Evolutionary conservation across 2,888 invertebrate genomes (phyloP), one percentile per base, ranked within the genome.

Genomic region (Dastarcus helophoroides): DNA sequence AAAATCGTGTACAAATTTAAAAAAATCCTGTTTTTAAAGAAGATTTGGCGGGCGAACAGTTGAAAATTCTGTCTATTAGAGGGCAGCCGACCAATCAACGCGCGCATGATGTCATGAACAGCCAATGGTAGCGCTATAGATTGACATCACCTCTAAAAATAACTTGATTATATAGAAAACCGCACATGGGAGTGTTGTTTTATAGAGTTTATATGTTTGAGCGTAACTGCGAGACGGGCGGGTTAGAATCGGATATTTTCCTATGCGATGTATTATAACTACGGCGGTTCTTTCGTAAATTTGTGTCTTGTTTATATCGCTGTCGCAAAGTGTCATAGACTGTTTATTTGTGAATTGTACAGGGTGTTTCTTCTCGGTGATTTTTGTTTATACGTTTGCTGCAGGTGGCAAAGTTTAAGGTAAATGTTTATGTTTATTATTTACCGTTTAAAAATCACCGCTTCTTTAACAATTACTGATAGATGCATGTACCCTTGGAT

Each of bases 181-280:
- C 31, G 31, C 34, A 34, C 34, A 34, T 34, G 34, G 30, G 27
- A 23, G 30, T 27, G 34, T 27, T 26, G 22, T 31, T 24, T 34
- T 30, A 31, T 34, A 29, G 33, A 33, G 33, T 33, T 22, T n/a
- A n/a, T 11, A 21, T 9, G 25, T 24, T 13, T 11, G 26, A 27
- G 31, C 34, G 30, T 31, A 26, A 31, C 30, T 31, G 34, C 30
- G 29, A 27, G 11, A 32, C 29, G 29, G 33, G 29, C 29, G 29
- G 29, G 16, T 34, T 31, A 19, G 17, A 13, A 26, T 31, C 31
- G 26, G 27, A 21, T 28, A 26, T 26, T 30, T 31, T 26, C 23
- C 17, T 34, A 34, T 34, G 34, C 34, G 27, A 34, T 34, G 34
- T 34, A 31, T 34, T 29, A 26, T 33, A 34, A 31, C 34, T 23